These are phyloP conservation scores for Halcyon leucocephala DNA, from an alignment of 2,797 vertebrate genomes.

Conservation along the genomic window DNA sequence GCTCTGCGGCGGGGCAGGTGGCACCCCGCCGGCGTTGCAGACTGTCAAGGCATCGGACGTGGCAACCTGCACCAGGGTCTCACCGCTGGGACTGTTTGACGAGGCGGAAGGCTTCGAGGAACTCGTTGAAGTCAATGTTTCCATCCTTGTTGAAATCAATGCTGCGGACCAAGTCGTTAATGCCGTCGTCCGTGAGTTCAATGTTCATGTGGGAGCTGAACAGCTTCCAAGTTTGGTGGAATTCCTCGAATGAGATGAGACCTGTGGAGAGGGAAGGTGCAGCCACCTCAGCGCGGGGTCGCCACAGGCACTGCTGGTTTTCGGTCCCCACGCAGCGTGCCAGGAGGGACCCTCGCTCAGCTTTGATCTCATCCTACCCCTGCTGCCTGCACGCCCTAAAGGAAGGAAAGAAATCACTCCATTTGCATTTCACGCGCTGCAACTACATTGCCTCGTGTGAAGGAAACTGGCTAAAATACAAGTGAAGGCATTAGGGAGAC, in stretches of 20 bases:
- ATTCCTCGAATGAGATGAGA: constrained; percentile 92
- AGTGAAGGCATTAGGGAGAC: background rate
- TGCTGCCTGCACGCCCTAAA: background rate
- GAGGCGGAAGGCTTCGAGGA: constrained; percentile 94
- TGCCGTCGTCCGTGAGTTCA: constrained; percentile 85
- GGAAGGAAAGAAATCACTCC: background rate
- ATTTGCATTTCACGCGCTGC: background rate
- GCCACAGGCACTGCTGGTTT: fast-evolving
- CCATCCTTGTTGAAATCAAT: constrained; percentile 98
- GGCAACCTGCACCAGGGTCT: background rate
- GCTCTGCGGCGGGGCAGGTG: fast-evolving
- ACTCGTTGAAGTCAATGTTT: constrained; percentile 95
- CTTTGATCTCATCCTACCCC: background rate
- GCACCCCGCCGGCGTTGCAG: background rate
- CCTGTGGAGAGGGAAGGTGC: constrained; percentile 74
- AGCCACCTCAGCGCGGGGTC: background rate
- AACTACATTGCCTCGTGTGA: background rate
- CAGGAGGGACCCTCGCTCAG: background rate
- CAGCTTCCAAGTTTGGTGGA: constrained; percentile 92
- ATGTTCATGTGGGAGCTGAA: constrained; percentile 89
- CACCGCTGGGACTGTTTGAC: constrained; percentile 76
- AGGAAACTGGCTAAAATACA: background rate
- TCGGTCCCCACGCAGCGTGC: fast-evolving
- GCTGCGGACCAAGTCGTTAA: constrained; percentile 87
- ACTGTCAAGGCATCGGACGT: background rate